These are phyloP conservation scores for Dicrostonyx torquatus DNA, from an alignment of 2,797 vertebrate species.

Conservation along the genomic window DNA sequence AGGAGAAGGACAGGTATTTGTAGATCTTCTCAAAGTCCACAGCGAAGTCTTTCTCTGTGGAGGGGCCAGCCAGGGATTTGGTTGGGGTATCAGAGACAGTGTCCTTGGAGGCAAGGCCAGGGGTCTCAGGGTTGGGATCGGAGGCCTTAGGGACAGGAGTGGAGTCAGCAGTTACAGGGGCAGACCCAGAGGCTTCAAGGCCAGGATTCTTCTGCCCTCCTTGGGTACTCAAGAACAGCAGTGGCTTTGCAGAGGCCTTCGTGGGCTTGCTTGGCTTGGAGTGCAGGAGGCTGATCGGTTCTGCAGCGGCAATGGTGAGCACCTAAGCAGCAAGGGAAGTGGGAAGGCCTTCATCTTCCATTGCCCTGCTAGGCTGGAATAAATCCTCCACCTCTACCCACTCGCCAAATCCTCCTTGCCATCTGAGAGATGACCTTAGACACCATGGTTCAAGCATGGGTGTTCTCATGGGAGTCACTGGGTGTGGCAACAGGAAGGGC, in stretches of 20 bases:
- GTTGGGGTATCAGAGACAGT: not conserved
- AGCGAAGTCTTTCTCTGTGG: not conserved
- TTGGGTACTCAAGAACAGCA: not conserved
- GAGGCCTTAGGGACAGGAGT: not conserved
- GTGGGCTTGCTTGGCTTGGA: constrained; percentile 80
- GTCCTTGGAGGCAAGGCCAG: not conserved
- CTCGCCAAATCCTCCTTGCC: not conserved
- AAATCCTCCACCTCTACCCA: not conserved
- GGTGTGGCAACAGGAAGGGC: not conserved
- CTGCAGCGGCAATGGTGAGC: constrained; percentile 81
- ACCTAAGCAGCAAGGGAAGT: constrained; percentile 64
- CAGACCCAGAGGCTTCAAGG: not conserved
- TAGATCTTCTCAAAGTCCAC: constrained; percentile 86
- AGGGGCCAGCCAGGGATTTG: not conserved
- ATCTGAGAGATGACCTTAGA: not conserved
- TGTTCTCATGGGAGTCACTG: not conserved
- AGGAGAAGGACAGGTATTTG: constrained; percentile 79
- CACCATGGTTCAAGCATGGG: not conserved
- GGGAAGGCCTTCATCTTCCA: not conserved
- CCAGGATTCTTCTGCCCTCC: not conserved
- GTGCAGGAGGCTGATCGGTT: constrained; percentile 80
- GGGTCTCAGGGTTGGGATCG: not conserved
- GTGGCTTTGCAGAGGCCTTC: not conserved
- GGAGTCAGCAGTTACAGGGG: not conserved
- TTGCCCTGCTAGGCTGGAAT: not conserved